Percentiles rank a stretch among this genome's conserved stretches.
Evolutionary conservation across 2,888 invertebrate species (phyloP).

Genomic region (Hetaerina titia): DNA sequence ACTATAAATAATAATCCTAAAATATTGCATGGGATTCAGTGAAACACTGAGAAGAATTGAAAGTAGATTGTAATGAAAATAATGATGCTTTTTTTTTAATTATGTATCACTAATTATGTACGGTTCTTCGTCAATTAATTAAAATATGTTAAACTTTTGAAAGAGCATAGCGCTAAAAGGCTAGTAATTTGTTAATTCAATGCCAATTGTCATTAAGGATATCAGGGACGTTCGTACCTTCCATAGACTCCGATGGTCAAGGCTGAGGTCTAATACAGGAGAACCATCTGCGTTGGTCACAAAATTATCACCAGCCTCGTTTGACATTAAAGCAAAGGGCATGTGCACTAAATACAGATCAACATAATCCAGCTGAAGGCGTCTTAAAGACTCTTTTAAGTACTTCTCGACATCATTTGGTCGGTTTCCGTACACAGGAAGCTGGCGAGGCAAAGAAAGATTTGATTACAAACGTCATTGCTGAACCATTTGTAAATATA

Average conservation of each 20-base stretch:
- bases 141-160: no score
- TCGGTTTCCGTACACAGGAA: slow-evolving; percentile 85
- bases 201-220: no score
- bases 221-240: slow-evolving; percentile 78
- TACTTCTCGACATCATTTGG: slow-evolving; percentile 84
- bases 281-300: slow-evolving; percentile 81
- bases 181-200: no score
- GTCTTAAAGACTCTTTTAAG: slow-evolving; percentile 82
- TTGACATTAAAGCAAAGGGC: slow-evolving; percentile 84
- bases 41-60: no score
- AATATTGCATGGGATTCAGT: no score
- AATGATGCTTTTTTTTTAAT: no score
- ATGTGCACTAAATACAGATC: slow-evolving; percentile 90
- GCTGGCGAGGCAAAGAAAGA: slow-evolving; percentile 77
- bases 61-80: no score
- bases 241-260: slow-evolving; percentile 86
- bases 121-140: no score
- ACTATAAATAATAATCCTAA: no score
- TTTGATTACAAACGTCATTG: neutral
- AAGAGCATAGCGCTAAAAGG: no score
- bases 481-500: slow-evolving; percentile 47
- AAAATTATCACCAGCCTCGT: slow-evolving; percentile 80
- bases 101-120: no score
- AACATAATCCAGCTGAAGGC: slow-evolving; percentile 84
- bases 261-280: slow-evolving; percentile 81